A percentile compares a stretch with the other conserved stretches of the same genome.
phyloP scores from a whole-genome alignment of 2,113 vertebrate genomes.

The Microtus pennsylvanicus region DNA sequence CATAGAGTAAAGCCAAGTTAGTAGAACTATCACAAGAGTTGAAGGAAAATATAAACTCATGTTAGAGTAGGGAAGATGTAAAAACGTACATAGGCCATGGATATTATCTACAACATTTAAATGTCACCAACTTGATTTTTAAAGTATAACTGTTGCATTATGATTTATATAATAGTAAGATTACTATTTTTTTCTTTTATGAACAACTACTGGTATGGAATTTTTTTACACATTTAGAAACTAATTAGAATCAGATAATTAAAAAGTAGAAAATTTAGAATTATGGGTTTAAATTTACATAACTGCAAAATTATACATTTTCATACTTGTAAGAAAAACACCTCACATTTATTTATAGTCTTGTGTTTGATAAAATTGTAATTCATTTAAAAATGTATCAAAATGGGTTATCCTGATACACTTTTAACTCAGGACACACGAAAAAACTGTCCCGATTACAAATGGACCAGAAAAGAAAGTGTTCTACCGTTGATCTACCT shows the following conservation, averaged over 20 bases:
- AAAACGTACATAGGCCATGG: neutral
- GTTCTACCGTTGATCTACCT: conserved; percentile 75
- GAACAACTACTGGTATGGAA: conserved; percentile 49
- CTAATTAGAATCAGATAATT: conserved; percentile 54
- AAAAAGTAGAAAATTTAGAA: conserved; percentile 40
- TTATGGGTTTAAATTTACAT: too few relatives aligned
- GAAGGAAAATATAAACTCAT: conserved; percentile 27
- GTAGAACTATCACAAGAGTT: conserved; percentile 60
- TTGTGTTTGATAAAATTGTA: conserved; percentile 42
- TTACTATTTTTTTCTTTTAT: conserved; percentile 23
- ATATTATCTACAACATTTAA: conserved; percentile 52
- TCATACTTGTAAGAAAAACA: conserved; percentile 49
- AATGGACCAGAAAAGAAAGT: conserved; percentile 76
- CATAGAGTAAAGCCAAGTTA: conserved; percentile 24
- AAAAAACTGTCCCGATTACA: conserved; percentile 77
- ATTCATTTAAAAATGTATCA: conserved; percentile 22
- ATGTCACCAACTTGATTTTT: neutral
- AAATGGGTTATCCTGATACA: neutral
- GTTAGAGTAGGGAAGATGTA: conserved; percentile 1
- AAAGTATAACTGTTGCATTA: conserved; percentile 42
- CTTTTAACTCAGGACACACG: conserved; percentile 64
- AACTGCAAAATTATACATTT: neutral
- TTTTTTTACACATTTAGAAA: conserved; percentile 53
- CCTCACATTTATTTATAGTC: conserved; percentile 27
- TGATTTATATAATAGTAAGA: conserved; percentile 19